Evolutionary conservation across 2,888 invertebrate genomes (phyloP).

Genomic region (Nymphalis polychloros): DNA sequence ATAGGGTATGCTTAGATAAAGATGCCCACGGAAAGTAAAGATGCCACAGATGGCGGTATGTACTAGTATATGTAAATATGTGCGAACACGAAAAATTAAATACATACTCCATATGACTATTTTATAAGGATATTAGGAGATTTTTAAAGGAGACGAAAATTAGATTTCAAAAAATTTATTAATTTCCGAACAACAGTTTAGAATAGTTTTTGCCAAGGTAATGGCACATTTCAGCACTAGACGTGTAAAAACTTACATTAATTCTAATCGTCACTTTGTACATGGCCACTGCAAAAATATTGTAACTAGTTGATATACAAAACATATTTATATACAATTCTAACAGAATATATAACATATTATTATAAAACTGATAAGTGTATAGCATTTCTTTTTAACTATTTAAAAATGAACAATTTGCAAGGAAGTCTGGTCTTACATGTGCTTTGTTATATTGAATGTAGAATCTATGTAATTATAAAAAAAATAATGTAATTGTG

Average conservation of each 20-base stretch:
- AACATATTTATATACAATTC: conserved; percentile 49
- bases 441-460: no score
- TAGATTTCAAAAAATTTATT: conserved; percentile 48
- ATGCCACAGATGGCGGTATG: no score
- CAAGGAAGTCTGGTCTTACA: background rate
- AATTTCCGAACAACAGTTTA: conserved; percentile 70
- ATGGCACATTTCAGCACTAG: conserved; percentile 67
- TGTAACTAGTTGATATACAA: conserved; percentile 45
- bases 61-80: background rate
- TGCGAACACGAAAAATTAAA: background rate
- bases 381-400: background rate
- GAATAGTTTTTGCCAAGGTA: conserved; percentile 62
- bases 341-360: conserved; percentile 47
- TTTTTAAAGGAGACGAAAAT: background rate
- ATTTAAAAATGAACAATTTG: background rate
- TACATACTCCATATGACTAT: background rate
- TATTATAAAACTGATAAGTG: background rate
- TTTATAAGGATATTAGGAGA: background rate
- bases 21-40: no score
- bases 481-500: no score
- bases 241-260: conserved; percentile 69
- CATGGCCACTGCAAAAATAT: conserved; percentile 56
- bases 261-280: conserved; percentile 57
- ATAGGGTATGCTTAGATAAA: no score
- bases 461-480: no score